Base-by-base conservation (phyloP, 2,888 invertebrate species). In the Plemyria rubiginata region DNA sequence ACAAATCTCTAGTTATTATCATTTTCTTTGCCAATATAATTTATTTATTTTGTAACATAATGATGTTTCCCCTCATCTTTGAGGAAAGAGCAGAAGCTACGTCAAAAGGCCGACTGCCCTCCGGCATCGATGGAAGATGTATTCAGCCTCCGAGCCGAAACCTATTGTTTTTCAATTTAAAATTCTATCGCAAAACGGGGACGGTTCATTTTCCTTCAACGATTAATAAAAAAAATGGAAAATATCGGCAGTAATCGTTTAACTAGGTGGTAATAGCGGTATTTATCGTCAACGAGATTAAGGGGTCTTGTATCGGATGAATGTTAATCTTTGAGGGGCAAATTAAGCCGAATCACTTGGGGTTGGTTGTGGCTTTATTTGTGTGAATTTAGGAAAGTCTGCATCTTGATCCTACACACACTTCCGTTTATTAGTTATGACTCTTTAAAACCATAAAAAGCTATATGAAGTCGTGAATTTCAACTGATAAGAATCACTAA, bases 91-190 rank as follows among this genome's bases (percentile, higher is more conserved):
- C 46, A 53, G 66, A 60, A 62, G 66, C 65, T 59, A 61, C 64
- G 57, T 50, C 53, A 57, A 69, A 65, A 65, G 65, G 63, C 61
- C 64, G 62, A 49, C 64, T 62, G 75, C 77, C 78, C 72, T 66
- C 77, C 78, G 67, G 61, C 73, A 55, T 40, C 70, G 54, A 60
- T 63, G 59, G 66, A 64, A 70, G 66, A 70, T 57, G 68, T 65
- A 66, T 69, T 57, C 60, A 60, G 50, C 70, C 40, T 57, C 65
- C 70, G 65, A 72, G 70, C 73, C 65, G 70, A 68, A 64, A 75
- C 73, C 78, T 74, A 79, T 79, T 75, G 79, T 76, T 72, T 80
- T 83, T 81, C 84, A 84, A 84, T 83, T 77, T 77, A 74, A 81
- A 80, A 84, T 82, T 82, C 81, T 84, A 82, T 84, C 77, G 80